Conservation (phyloP, 2,113 vertebrate species). For the Bambusicola thoracicus region DNA sequence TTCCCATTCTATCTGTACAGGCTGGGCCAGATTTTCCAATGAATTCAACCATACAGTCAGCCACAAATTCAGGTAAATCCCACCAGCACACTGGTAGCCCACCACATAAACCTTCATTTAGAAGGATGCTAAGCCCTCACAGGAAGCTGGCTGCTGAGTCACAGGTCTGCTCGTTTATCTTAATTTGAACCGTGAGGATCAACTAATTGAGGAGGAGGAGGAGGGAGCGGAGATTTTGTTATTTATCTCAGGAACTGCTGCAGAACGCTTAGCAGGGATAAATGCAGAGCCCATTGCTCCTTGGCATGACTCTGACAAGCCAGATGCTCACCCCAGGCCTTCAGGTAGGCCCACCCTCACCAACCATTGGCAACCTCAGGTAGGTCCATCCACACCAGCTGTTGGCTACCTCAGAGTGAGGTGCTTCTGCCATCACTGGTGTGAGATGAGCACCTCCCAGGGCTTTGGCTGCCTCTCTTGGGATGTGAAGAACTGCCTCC, state of each 20-base stretch:
- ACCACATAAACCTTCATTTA: background rate
- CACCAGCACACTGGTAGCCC: accelerated
- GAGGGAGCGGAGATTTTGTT: background rate
- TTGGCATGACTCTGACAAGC: background rate
- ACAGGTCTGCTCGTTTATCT: background rate
- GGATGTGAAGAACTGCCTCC: background rate
- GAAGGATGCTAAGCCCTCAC: background rate
- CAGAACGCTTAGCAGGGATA: background rate
- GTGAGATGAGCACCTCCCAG: background rate
- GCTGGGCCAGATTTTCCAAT: background rate
- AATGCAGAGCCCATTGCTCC: accelerated
- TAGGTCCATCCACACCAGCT: background rate
- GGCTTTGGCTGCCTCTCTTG: background rate
- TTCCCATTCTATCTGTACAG: background rate
- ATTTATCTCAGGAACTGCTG: background rate
- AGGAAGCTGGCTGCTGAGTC: background rate
- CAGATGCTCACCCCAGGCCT: background rate
- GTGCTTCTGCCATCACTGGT: background rate
- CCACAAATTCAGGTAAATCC: background rate
- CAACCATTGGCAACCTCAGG: accelerated
- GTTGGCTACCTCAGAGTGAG: background rate
- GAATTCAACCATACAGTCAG: background rate
- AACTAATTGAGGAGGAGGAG: accelerated
- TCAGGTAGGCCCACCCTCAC: background rate
- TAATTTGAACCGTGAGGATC: background rate